Conservation (phyloP, 2,113 vertebrate genomes). For the Nettapus auritus region DNA sequence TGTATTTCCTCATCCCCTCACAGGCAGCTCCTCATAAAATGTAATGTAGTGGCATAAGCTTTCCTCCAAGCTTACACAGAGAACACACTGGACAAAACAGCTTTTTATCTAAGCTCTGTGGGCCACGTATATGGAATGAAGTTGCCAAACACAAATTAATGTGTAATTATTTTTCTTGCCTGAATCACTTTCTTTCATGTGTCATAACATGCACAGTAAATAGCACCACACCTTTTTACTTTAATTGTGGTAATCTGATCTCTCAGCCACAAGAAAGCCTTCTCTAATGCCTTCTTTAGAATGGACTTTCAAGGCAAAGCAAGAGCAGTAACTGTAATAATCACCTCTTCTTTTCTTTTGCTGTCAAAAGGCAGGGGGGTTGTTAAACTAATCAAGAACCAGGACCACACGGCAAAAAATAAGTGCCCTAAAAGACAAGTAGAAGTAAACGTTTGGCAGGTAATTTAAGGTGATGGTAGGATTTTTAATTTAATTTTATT, state of each 20-base stretch:
- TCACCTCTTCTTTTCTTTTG: slow-evolving; percentile 54
- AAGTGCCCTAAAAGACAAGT: slow-evolving; percentile 16
- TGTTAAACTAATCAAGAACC: slow-evolving; percentile 18
- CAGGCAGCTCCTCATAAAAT: not conserved
- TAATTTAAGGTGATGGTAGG: slow-evolving; percentile 29
- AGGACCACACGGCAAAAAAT: slow-evolving; percentile 55
- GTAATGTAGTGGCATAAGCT: not conserved
- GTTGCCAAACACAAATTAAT: slow-evolving; percentile 86
- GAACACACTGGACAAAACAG: slow-evolving; percentile 69
- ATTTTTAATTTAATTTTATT: too few relatives aligned
- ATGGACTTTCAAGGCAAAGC: slow-evolving; percentile 77
- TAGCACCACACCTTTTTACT: slow-evolving; percentile 82
- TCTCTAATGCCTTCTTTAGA: slow-evolving; percentile 76
- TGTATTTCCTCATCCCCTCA: not conserved
- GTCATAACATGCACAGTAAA: slow-evolving; percentile 82
- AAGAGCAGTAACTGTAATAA: slow-evolving; percentile 76
- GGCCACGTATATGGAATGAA: slow-evolving; percentile 76
- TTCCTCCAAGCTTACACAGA: slow-evolving; percentile 57
- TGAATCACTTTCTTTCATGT: slow-evolving; percentile 87
- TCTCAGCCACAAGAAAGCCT: slow-evolving; percentile 78
- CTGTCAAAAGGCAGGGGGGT: slow-evolving; percentile 42
- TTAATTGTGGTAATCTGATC: slow-evolving; percentile 83
- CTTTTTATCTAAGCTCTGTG: slow-evolving; percentile 76
- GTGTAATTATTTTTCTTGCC: slow-evolving; percentile 86
- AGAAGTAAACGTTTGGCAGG: slow-evolving; percentile 14